Base-by-base conservation (phyloP, 1,140 invertebrate genomes). In the Oedothorax gibbosus region DNA sequence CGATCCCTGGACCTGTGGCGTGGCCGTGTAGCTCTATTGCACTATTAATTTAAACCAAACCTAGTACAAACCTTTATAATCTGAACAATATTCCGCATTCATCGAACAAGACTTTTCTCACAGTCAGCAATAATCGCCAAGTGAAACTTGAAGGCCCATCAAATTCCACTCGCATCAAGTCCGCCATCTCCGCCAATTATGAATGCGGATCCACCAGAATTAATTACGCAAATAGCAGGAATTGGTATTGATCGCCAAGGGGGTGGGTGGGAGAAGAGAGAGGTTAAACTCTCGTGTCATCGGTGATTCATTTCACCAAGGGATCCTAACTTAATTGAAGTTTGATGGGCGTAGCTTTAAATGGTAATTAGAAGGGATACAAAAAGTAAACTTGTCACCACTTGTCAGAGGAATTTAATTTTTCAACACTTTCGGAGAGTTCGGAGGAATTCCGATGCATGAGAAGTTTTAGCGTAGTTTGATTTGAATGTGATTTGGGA, bases 321-420 rank as follows among this genome's bases (percentile, higher is more conserved):
- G 78, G 68, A 81, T 69, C 15, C 64, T 81, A 81, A 81, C 78
- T 81, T 81, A 81, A 81, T 81, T 81, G 78, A 81, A 81, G 78
- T 81, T 81, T 81, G 78, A 81, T 81, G 51, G 11, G 78, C 9
- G 66, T 35, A 71, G 78, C 66, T 81, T 81, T 81, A 81, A 81
- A 81, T 81, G 14, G 66, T 81, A 69, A 81, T 81, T 71, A 71
- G 9, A 68, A 81, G 5, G 35, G 56, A 71, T n/a, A 4, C 53
- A 9, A 65, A 18, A 35, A 35, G 35, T 35, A 35, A 35, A 35
- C 35, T 35, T 35, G 35, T 35, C 35, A 35, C 35, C 35, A 35
- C 35, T 35, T 35, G 35, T 35, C 35, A 35, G 35, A 35, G 35
- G 35, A 35, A 35, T 35, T 35, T 35, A 35, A 35, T 35, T 35